Conservation (phyloP, 2,113 vertebrate genomes). For the Monarcha castaneiventris region DNA sequence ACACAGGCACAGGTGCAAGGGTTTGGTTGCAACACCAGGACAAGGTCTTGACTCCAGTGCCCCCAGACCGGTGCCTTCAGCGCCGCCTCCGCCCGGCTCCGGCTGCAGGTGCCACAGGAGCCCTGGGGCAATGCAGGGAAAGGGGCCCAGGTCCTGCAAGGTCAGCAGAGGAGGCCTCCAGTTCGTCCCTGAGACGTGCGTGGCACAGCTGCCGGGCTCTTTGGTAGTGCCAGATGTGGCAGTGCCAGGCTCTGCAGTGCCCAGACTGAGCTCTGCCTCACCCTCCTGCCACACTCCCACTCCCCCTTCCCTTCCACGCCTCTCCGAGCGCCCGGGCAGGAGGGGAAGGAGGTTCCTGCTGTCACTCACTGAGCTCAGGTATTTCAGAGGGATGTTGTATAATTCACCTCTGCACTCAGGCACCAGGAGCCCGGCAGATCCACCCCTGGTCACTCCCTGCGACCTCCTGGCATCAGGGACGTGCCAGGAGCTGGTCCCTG, state of each 20-base stretch:
- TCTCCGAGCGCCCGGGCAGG: neutral
- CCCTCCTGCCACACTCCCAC: neutral
- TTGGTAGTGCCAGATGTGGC: neutral
- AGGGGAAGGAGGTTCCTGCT: neutral
- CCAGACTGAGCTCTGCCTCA: neutral
- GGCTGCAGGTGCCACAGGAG: neutral
- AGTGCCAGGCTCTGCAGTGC: neutral
- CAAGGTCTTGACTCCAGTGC: neutral
- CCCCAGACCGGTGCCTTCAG: neutral
- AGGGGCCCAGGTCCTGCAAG: neutral
- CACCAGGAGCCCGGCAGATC: neutral
- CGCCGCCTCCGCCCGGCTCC: accelerated
- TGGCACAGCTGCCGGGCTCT: accelerated
- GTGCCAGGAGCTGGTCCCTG: neutral
- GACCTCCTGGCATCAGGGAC: neutral
- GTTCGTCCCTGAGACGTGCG: neutral
- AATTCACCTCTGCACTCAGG: neutral
- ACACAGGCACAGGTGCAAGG: constrained; percentile 23
- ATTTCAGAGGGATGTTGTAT: neutral
- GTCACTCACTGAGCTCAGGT: neutral
- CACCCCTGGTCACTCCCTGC: accelerated
- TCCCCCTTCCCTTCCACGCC: neutral
- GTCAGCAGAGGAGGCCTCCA: neutral
- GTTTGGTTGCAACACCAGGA: constrained; percentile 28
- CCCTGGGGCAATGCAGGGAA: accelerated